Evolutionary conservation across 2,888 invertebrate genomes (phyloP).

Genomic region (Lagria hirta): DNA sequence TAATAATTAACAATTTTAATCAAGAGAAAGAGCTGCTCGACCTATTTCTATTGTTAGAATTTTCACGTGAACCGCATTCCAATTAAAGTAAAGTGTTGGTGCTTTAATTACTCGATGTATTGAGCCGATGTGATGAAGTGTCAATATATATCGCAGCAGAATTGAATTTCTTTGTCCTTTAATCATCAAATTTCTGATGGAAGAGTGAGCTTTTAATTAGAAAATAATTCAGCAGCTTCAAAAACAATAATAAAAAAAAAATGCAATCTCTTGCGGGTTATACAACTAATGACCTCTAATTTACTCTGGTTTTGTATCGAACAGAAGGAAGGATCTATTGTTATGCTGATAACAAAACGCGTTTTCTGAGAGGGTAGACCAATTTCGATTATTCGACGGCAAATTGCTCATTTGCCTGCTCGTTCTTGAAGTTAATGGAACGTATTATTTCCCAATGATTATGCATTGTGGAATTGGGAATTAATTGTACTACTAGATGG

Average conservation of each 20-base stretch:
- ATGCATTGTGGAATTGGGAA: constrained; percentile 26
- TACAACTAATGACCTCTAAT: constrained; percentile 14
- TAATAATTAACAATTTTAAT: no score
- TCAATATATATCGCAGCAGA: constrained; percentile 14
- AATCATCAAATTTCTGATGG: constrained; percentile 17
- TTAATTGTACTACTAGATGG: no score
- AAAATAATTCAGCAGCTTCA: no score
- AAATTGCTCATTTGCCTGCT: constrained; percentile 28
- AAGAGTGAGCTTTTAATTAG: constrained; percentile 7
- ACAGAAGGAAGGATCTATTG: constrained; percentile 23
- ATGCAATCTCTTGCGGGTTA: constrained; percentile 7
- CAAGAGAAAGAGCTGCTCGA: constrained; percentile 14
- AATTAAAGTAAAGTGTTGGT: constrained; percentile 22
- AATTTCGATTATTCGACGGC: constrained; percentile 27
- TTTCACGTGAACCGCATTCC: constrained; percentile 12
- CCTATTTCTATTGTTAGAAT: constrained; percentile 1
- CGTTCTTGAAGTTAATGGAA: constrained; percentile 27
- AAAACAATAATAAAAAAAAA: no score
- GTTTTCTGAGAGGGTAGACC: constrained; percentile 21
- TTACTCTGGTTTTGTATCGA: constrained; percentile 23
- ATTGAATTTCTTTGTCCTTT: constrained; percentile 21
- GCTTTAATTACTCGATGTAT: constrained; percentile 23
- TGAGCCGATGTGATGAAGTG: constrained; percentile 22
- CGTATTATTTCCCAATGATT: constrained; percentile 27
- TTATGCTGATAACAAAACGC: constrained; percentile 29